phyloP scores from a whole-genome alignment of 2,888 invertebrate genomes.

The Diloba caeruleocephala region DNA sequence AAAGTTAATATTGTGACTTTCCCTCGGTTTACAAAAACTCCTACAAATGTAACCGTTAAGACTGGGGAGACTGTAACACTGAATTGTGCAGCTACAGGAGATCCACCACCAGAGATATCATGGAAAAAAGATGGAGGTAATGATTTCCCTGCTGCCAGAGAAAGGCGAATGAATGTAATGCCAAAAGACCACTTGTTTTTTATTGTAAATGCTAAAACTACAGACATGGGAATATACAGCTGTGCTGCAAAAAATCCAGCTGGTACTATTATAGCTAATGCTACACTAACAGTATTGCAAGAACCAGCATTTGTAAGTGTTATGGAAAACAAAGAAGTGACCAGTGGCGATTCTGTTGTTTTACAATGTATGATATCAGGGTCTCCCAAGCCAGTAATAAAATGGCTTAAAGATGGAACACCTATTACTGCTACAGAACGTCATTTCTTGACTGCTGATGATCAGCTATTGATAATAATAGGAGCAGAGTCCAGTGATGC shows the following conservation, averaged over 20 bases:
- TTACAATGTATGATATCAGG: conserved; percentile 96
- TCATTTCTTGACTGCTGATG: conserved; percentile 95
- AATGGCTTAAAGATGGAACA: conserved; percentile 96
- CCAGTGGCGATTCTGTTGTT: conserved; percentile 95
- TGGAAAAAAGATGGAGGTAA: conserved; percentile 98
- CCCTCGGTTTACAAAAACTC: conserved; percentile 95
- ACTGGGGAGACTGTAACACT: conserved; percentile 96
- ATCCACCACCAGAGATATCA: conserved; percentile 96
- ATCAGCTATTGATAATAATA: conserved; percentile 96
- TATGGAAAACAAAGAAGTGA: conserved; percentile 95
- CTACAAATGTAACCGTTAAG: conserved; percentile 94
- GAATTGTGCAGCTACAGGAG: conserved; percentile 97
- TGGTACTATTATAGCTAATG: conserved; percentile 95
- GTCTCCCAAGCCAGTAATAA: conserved; percentile 94
- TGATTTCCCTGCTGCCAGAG: conserved; percentile 98
- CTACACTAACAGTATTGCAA: conserved; percentile 95
- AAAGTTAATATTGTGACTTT: conserved; percentile 96
- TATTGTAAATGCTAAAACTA: conserved; percentile 96
- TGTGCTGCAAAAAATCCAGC: conserved; percentile 97
- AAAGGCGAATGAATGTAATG: conserved; percentile 97
- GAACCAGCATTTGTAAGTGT: conserved; percentile 95
- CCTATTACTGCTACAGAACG: conserved; percentile 93
- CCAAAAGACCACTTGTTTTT: conserved; percentile 97
- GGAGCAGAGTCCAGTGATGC: conserved; percentile 93
- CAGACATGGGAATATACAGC: conserved; percentile 97